phyloP scores from a whole-genome alignment of 1,140 invertebrate species.

The Drosophila busckii region DNA sequence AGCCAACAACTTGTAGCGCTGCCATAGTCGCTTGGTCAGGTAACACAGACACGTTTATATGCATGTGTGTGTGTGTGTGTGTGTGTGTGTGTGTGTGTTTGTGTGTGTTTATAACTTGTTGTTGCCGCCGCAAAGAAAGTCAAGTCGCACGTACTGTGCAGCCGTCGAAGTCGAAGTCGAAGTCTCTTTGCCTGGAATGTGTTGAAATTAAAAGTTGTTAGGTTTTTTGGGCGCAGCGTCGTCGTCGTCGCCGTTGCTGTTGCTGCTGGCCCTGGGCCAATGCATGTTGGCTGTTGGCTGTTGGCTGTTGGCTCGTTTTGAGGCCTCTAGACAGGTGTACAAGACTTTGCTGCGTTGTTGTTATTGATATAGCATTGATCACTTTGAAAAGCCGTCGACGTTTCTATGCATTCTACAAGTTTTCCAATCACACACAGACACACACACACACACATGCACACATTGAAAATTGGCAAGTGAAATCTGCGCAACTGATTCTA shows the following conservation, averaged over 20 bases:
- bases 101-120: slow-evolving; percentile 1
- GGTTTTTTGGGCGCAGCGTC: slow-evolving; percentile 67
- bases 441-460: slow-evolving; percentile 21
- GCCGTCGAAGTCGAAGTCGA: slow-evolving; percentile 3
- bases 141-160: slow-evolving; percentile 49
- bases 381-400: slow-evolving; percentile 67
- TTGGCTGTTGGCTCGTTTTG: slow-evolving; percentile 34
- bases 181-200: slow-evolving; percentile 61
- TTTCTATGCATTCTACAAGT: slow-evolving; percentile 66
- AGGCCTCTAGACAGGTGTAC: slow-evolving; percentile 64
- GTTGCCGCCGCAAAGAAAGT: slow-evolving; percentile 58
- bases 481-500: slow-evolving; percentile 44
- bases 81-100: slow-evolving; percentile 5
- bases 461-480: slow-evolving; percentile 60
- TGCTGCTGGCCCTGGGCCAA: slow-evolving; percentile 52
- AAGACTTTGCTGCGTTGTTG: slow-evolving; percentile 32
- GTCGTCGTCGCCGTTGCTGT: slow-evolving; percentile 11
- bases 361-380: slow-evolving; percentile 73
- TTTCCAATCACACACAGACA: slow-evolving; percentile 44
- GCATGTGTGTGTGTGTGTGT: background rate
- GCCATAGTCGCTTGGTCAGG: too few relatives aligned
- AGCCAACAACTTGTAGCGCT: slow-evolving; percentile 20
- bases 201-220: slow-evolving; percentile 75
- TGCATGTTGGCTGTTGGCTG: slow-evolving; percentile 12
- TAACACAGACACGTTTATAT: slow-evolving; percentile 1